Evolutionary conservation across 2,113 vertebrate genomes (phyloP), one percentile per base, ranked within the genome.

Genomic region (Nymphicus hollandicus): DNA sequence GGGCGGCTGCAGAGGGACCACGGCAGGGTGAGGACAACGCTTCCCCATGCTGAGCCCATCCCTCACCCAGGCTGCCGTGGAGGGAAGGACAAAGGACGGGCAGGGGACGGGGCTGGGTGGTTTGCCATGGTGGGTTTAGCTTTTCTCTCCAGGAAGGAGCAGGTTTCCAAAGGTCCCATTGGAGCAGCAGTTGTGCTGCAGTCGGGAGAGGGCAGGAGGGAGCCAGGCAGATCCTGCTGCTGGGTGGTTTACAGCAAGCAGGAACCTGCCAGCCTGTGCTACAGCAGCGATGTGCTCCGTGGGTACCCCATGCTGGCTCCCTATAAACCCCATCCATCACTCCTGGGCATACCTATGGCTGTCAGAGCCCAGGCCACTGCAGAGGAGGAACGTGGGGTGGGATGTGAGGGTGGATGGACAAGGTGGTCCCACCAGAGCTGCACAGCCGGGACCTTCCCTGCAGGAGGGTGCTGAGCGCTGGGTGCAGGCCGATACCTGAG

Each of bases 401-500:
- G 95, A 39, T 20, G 56, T 1, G 46, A 88, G 16, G 98, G 97
- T 3, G 98, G 98, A 7, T 8, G 96, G 92, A 35, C 19, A 16
- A 99, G 78, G 44, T 97, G 93, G 17, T 86, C 27, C 78, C 50
- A 87, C 77, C 93, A 96, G 17, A 46, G 44, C 37, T 66, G 64
- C 96, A 52, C 31, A 18, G 64, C 63, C 1, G 2, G 31, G 35
- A 58, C 56, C 60, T 84, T 89, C 56, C 53, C 76, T 0, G 8
- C 87, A 50, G 89, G 22, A 17, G 55, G 17, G 25, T 97, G 95
- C 50, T 44, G 28, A 33, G 65, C 1, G 2, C 64, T 29, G n/a
- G 58, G 46, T 47, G 31, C 77, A 43, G 94, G 89, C 69, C 72
- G 97, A 81, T 99, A 99, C 95, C 99, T 99, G 72, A 37, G 79